These are phyloP conservation scores for Sternarchorhynchus goeldii DNA, from an alignment of 2,797 vertebrate species.

Conservation along the genomic window DNA sequence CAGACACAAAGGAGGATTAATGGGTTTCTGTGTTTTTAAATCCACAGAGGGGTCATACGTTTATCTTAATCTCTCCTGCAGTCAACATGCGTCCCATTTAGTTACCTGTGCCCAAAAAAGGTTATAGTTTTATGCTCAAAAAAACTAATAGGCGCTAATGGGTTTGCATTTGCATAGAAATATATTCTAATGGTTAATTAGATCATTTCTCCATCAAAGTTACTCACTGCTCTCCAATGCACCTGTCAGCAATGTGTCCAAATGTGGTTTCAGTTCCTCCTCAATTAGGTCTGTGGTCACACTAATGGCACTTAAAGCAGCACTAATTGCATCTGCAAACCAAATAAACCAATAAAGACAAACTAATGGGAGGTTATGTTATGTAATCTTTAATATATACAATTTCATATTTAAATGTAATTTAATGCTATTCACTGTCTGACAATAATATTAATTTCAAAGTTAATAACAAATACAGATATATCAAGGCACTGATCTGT, in stretches of 20 bases:
- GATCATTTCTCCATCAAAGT: not conserved
- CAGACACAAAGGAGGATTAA: slow-evolving; percentile 67
- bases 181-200: not conserved
- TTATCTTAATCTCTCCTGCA: slow-evolving; percentile 11
- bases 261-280: slow-evolving; percentile 73
- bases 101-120: not conserved
- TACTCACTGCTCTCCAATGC: slow-evolving; percentile 73
- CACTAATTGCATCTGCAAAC: slow-evolving; percentile 69
- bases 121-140: too few relatives aligned
- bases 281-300: slow-evolving; percentile 75
- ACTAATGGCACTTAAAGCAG: slow-evolving; percentile 72
- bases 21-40: slow-evolving; percentile 45
- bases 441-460: not conserved
- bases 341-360: slow-evolving; percentile 16
- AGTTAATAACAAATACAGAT: not conserved
- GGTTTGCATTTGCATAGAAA: not conserved
- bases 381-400: too few relatives aligned
- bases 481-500: not conserved
- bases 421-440: too few relatives aligned
- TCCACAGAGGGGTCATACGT: slow-evolving; percentile 50
- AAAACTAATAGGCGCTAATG: too few relatives aligned
- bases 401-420: too few relatives aligned
- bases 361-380: not conserved
- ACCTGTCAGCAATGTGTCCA: slow-evolving; percentile 70
- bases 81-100: not conserved